These are phyloP conservation scores for Telmatochromis brichardi DNA, from an alignment of 2,113 vertebrate genomes.

Conservation along the genomic window DNA sequence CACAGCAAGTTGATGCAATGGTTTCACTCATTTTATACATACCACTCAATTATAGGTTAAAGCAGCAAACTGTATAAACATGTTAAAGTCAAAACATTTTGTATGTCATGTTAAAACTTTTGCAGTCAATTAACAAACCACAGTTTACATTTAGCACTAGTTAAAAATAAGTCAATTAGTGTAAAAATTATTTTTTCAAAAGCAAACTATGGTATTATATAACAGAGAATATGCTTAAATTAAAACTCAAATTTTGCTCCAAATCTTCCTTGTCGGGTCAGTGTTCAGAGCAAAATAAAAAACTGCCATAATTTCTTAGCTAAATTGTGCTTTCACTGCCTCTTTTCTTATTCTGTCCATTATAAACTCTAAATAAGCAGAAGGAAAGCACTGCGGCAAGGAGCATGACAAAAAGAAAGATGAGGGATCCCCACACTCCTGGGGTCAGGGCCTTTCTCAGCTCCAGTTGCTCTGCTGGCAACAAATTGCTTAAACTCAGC, in stretches of 20 bases:
- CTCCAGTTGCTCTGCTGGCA: conserved; percentile 62
- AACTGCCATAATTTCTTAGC: not conserved
- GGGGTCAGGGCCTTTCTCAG: conserved; percentile 53
- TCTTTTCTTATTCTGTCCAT: conserved; percentile 26
- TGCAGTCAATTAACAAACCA: not conserved
- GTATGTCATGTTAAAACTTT: not conserved
- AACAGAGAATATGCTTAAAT: not conserved
- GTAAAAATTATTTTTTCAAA: not conserved
- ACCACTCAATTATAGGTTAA: not conserved
- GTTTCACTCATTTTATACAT: not conserved
- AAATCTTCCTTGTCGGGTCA: not conserved
- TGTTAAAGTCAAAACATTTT: not conserved
- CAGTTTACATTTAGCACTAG: not conserved
- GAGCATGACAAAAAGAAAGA: conserved; percentile 64
- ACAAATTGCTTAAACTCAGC: conserved; percentile 81
- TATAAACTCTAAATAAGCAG: not conserved
- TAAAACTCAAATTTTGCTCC: not conserved
- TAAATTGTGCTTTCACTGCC: conserved; percentile 35
- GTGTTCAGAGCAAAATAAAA: not conserved
- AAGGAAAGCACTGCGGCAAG: conserved; percentile 25
- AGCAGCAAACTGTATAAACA: not conserved
- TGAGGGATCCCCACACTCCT: conserved; percentile 64
- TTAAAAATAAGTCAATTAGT: not conserved
- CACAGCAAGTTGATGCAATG: not conserved
- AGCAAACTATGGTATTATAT: not conserved